Base-by-base conservation (phyloP, 2,797 vertebrate species). In the Scolopax rusticola region DNA sequence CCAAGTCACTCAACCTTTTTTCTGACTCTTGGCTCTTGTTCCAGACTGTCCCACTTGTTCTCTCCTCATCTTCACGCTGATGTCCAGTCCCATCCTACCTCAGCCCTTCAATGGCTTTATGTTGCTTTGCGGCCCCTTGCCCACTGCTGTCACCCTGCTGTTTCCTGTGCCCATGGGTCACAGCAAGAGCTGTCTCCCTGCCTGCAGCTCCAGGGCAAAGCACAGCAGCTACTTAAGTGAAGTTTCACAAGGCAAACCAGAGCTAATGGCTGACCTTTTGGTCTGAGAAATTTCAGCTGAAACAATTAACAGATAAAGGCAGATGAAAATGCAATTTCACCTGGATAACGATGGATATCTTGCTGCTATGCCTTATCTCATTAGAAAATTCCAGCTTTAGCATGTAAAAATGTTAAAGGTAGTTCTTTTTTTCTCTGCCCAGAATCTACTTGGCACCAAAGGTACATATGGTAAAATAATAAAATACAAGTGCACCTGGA, bases 371-470 rank as follows among this genome's bases (percentile, higher is more conserved):
- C 25, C 43, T 73, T 17, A n/a, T 14, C 36, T 80, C 40, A 33
- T 30, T 53, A 51, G 76, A 79, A 69, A 78, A 60, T 24, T 73
- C 20, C 45, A 89, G 28, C 16, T 92, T 76, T 69, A 84, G 54
- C 3, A 21, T 4, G 8, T 23, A 33, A 57, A 84, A 73, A 51
- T 7, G 16, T 45, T 53, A 38, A 73, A 76, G 12, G 14, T 6
- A 50, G 36, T 36, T 36, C 14, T 12, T 41, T n/a, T n/a, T 20
- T 15, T 7, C 5, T 0, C 1, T 2, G 2, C 15, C 10, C 7
- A 33, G 48, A 64, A 71, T 32, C 60, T 18, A 17, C 30, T 45
- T 79, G 48, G 38, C 3, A 4, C 17, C 40, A 74, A 63, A 74
- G 43, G 16, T 27, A 73, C 9, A 11, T 28, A 43, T 1, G 1